Conservation (phyloP, 2,797 vertebrate species). For the Amniataba percoides region DNA sequence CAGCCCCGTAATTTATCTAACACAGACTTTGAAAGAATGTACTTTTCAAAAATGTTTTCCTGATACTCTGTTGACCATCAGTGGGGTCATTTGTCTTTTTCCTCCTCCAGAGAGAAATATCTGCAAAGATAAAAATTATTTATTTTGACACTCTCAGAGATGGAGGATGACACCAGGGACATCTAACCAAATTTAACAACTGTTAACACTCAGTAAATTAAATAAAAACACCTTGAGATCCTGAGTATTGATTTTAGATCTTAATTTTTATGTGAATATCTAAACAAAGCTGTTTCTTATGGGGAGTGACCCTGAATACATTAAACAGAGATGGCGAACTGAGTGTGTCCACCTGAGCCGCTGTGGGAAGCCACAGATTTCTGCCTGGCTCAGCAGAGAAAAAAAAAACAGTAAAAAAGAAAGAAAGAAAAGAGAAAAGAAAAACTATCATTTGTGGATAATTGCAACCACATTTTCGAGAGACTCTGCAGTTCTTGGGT, state of each 20-base stretch:
- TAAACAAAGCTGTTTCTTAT: constrained; percentile 16
- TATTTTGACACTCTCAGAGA: neutral
- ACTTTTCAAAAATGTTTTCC: constrained; percentile 10
- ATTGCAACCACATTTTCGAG: constrained; percentile 72
- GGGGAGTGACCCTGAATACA: constrained; percentile 37
- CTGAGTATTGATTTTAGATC: neutral
- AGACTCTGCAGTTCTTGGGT: constrained; percentile 36
- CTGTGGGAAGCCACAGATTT: constrained; percentile 62
- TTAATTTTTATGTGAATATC: neutral
- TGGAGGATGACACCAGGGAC: neutral
- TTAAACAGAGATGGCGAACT: constrained; percentile 44
- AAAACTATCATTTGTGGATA: constrained; percentile 66
- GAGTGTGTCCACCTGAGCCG: constrained; percentile 59
- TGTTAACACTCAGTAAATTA: neutral
- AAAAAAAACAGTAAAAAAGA: constrained; percentile 12
- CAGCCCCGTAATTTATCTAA: constrained; percentile 28
- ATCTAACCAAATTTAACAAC: neutral
- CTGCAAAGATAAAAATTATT: neutral
- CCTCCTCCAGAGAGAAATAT: neutral
- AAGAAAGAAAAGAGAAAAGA: constrained; percentile 2
- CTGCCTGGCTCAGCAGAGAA: constrained; percentile 34
- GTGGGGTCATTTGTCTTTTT: constrained; percentile 16
- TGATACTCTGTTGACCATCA: constrained; percentile 12
- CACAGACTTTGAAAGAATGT: constrained; percentile 3
- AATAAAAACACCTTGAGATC: neutral